phyloP scores from a whole-genome alignment of 2,797 vertebrate species.

The Mycteria americana region DNA sequence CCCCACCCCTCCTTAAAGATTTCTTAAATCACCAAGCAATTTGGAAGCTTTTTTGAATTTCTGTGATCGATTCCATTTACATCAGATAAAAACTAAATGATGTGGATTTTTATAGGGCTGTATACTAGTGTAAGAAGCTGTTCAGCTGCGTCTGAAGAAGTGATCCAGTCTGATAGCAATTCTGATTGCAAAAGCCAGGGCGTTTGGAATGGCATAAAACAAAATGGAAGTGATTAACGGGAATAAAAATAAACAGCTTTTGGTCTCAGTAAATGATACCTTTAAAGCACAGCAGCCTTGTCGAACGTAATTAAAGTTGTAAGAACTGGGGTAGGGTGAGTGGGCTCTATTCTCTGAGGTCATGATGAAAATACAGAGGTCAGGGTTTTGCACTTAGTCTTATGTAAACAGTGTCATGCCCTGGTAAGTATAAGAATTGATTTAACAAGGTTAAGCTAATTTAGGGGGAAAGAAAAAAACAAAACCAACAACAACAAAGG shows the following conservation, averaged over 20 bases:
- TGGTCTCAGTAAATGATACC: constrained; percentile 47
- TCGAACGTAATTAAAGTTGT: constrained; percentile 58
- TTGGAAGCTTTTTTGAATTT: background rate
- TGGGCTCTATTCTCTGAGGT: constrained; percentile 64
- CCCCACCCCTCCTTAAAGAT: background rate
- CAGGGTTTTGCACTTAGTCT: constrained; percentile 74
- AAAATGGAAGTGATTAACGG: constrained; percentile 29
- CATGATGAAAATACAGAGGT: constrained; percentile 68
- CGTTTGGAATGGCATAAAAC: background rate
- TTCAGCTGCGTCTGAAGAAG: background rate
- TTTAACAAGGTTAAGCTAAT: constrained; percentile 47
- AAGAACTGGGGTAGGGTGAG: constrained; percentile 52
- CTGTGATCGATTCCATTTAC: background rate
- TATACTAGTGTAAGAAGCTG: background rate
- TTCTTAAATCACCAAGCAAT: background rate
- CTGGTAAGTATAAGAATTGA: constrained; percentile 61
- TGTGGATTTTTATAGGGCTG: background rate
- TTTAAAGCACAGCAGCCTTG: constrained; percentile 40
- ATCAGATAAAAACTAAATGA: background rate
- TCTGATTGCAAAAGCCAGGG: background rate
- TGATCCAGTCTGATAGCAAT: background rate
- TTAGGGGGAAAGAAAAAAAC: background rate
- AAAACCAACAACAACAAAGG: background rate
- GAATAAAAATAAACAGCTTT: constrained; percentile 65
- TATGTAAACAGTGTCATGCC: constrained; percentile 73